phyloP scores from a whole-genome alignment of 2,113 vertebrate genomes.

The Eptesicus fuscus region DNA sequence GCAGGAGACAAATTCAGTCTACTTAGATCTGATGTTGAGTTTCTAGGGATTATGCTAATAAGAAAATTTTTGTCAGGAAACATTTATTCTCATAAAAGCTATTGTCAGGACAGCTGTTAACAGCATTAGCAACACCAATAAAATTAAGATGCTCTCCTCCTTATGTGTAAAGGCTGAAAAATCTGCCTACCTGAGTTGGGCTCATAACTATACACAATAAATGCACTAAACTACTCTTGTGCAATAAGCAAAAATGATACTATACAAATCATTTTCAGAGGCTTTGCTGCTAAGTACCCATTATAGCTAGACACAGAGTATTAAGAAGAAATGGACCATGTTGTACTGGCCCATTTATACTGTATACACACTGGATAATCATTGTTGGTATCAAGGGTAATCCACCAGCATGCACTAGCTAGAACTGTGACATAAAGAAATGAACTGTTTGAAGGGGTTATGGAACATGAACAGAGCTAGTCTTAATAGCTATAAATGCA shows the following conservation, averaged over 20 bases:
- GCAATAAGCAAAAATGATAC: conserved; percentile 44
- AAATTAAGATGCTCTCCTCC: conserved; percentile 49
- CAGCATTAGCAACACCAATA: conserved; percentile 54
- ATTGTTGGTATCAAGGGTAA: background rate
- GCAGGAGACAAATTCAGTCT: conserved; percentile 19
- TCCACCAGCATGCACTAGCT: background rate
- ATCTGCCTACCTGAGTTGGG: background rate
- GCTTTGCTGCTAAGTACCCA: conserved; percentile 31
- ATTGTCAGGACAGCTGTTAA: conserved; percentile 54
- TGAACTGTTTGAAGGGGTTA: background rate
- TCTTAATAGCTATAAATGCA: background rate
- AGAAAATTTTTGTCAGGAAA: conserved; percentile 52
- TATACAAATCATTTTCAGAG: conserved; percentile 60
- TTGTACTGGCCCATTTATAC: conserved; percentile 42
- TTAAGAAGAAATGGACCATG: conserved; percentile 39
- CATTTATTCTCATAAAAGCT: conserved; percentile 63
- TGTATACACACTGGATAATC: background rate
- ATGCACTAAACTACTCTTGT: background rate
- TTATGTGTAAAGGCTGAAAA: conserved; percentile 26
- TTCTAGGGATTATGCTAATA: conserved; percentile 39
- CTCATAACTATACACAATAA: conserved; percentile 31
- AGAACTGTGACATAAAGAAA: background rate
- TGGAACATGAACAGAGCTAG: background rate
- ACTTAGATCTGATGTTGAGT: background rate
- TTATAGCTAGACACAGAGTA: background rate